These are phyloP conservation scores for Sapayoa aenigma DNA, from an alignment of 2,113 vertebrate species.

Conservation along the genomic window DNA sequence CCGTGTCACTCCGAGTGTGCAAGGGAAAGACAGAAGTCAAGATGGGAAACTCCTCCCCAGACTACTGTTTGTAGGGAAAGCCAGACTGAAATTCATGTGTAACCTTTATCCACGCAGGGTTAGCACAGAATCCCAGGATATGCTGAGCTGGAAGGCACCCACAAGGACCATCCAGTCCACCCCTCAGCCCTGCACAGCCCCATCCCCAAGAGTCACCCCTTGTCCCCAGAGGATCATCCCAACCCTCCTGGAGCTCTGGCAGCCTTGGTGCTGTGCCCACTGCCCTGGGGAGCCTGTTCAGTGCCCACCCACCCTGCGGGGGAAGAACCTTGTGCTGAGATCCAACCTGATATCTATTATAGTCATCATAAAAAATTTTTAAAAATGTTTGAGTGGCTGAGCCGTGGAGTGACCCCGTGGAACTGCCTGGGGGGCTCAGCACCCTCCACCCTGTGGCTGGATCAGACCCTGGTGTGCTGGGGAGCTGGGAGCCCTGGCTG, in stretches of 20 bases:
- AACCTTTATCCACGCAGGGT: not conserved
- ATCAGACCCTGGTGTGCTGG: rapidly evolving
- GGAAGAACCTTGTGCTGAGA: not conserved
- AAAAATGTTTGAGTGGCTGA: rapidly evolving
- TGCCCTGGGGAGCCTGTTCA: not conserved
- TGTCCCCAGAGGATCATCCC: rapidly evolving
- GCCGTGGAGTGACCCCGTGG: not conserved
- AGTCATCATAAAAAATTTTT: not conserved
- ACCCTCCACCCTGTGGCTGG: not conserved
- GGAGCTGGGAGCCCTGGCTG: rapidly evolving
- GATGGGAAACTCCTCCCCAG: not conserved
- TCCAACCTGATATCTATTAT: rapidly evolving
- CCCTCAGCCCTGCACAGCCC: not conserved
- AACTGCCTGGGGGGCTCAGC: not conserved
- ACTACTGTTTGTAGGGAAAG: not conserved
- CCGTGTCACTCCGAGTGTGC: not conserved
- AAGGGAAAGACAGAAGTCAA: not conserved
- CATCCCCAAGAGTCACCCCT: not conserved
- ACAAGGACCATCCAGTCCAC: rapidly evolving
- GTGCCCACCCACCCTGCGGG: not conserved
- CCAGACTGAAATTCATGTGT: too few relatives aligned
- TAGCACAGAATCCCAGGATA: not conserved
- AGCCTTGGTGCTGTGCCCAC: too few relatives aligned
- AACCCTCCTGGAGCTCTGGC: not conserved
- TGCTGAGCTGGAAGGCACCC: not conserved